Conservation (phyloP, 1,140 invertebrate genomes). For the Drosophila bifasciata region DNA sequence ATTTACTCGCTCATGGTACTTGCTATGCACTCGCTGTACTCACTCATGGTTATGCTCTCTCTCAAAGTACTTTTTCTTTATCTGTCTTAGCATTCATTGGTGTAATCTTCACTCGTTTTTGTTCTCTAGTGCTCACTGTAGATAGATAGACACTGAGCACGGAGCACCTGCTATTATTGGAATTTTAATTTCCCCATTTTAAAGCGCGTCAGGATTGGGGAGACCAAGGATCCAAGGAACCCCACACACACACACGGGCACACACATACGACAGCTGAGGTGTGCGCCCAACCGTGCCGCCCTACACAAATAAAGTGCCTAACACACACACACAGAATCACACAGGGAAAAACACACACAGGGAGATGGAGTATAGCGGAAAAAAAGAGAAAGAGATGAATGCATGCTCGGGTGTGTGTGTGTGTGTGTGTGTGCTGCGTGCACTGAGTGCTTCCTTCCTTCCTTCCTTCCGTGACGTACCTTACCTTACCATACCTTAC, state of each 20-base stretch:
- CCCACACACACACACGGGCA: constrained; percentile 14
- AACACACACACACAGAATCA: neutral
- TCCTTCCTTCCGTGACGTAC: constrained; percentile 37
- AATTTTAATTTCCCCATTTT: constrained; percentile 81
- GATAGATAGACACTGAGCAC: constrained; percentile 23
- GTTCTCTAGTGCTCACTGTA: neutral
- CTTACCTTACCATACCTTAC: no score
- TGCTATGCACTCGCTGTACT: no score
- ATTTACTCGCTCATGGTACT: no score
- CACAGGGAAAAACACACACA: neutral
- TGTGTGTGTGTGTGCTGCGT: constrained; percentile 37
- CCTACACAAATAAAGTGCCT: constrained; percentile 53
- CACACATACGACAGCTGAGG: constrained; percentile 7
- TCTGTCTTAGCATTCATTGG: no score
- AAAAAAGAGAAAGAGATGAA: neutral
- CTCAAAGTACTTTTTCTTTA: no score
- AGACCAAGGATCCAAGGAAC: neutral
- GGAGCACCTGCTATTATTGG: constrained; percentile 73
- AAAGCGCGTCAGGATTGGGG: constrained; percentile 57
- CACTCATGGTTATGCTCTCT: no score
- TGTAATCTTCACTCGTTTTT: no score
- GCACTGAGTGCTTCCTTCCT: constrained; percentile 54
- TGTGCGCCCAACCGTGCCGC: constrained; percentile 36
- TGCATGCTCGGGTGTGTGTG: constrained; percentile 2
- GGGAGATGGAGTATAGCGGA: neutral